These are phyloP conservation scores for Gymnoscopelus microlampas DNA, from an alignment of 2,797 vertebrate species.

Conservation along the genomic window DNA sequence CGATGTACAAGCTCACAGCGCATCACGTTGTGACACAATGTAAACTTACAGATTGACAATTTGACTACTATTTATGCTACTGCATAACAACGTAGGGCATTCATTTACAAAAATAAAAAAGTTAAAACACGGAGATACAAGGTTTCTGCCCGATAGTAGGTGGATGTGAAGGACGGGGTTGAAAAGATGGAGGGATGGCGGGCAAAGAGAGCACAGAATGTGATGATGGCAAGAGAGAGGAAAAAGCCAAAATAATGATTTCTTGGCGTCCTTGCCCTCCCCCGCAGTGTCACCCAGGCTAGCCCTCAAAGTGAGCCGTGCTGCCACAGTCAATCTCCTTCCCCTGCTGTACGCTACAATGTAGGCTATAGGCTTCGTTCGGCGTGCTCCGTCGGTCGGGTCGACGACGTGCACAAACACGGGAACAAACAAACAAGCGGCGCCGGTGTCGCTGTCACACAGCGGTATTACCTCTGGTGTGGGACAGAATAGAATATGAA, in stretches of 20 bases:
- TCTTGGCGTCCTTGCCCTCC: slow-evolving; percentile 24
- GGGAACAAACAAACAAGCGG: slow-evolving; percentile 19
- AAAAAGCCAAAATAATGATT: slow-evolving; percentile 46
- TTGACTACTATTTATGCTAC: too few relatives aligned
- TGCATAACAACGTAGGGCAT: too few relatives aligned
- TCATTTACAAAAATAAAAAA: too few relatives aligned
- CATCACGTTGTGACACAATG: too few relatives aligned
- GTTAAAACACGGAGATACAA: too few relatives aligned
- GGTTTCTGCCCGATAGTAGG: neutral
- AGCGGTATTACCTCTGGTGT: neutral
- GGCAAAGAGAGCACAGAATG: slow-evolving; percentile 25
- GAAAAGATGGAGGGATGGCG: slow-evolving; percentile 19
- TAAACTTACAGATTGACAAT: too few relatives aligned
- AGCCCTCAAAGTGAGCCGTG: slow-evolving; percentile 34
- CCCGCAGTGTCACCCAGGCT: slow-evolving; percentile 36
- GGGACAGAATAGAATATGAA: neutral
- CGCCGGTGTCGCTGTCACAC: slow-evolving; percentile 16
- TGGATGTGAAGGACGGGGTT: neutral
- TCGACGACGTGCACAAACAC: slow-evolving; percentile 4
- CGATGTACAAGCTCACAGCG: too few relatives aligned
- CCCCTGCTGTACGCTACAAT: neutral
- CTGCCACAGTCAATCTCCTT: slow-evolving; percentile 47
- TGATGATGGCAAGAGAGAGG: slow-evolving; percentile 14
- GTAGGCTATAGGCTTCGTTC: neutral
- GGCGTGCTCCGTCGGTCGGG: neutral